Evolutionary conservation across 2,797 vertebrate genomes (phyloP).

Genomic region (Gymnoscopelus microlampas): DNA sequence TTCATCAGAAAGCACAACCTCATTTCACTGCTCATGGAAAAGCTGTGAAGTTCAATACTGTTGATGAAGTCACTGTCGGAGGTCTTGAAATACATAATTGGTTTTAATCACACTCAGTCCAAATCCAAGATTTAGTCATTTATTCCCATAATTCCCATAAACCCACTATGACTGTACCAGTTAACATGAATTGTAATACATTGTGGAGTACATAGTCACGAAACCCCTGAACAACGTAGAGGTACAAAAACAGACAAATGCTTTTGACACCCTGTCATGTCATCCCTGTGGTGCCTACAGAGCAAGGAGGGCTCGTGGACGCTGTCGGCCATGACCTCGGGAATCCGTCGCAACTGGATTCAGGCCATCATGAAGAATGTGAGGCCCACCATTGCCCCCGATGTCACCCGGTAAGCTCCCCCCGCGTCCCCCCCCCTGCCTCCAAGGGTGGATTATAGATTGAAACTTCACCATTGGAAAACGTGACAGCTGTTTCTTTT

Average conservation of each 20-base stretch:
- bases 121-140: no score
- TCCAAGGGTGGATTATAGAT: not conserved
- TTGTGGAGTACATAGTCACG: no score
- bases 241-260: no score
- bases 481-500: slow-evolving; percentile 57
- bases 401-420: slow-evolving; percentile 92
- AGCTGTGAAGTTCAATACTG: no score
- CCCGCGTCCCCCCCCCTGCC: slow-evolving; percentile 2
- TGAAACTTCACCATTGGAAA: slow-evolving; percentile 21
- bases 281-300: slow-evolving; percentile 66
- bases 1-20: no score
- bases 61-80: not conserved
- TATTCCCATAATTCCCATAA: no score
- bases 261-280: slow-evolving; percentile 3
- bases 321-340: slow-evolving; percentile 97
- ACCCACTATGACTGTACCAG: no score
- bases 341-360: slow-evolving; percentile 98
- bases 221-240: no score
- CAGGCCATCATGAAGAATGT: slow-evolving; percentile 98
- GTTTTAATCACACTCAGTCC: no score
- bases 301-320: slow-evolving; percentile 93
- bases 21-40: not conserved
- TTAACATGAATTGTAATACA: no score
- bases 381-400: slow-evolving; percentile 89
- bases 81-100: not conserved